Base-by-base conservation (phyloP, 2,888 invertebrate species). In the Sclerodermus sp. region DNA sequence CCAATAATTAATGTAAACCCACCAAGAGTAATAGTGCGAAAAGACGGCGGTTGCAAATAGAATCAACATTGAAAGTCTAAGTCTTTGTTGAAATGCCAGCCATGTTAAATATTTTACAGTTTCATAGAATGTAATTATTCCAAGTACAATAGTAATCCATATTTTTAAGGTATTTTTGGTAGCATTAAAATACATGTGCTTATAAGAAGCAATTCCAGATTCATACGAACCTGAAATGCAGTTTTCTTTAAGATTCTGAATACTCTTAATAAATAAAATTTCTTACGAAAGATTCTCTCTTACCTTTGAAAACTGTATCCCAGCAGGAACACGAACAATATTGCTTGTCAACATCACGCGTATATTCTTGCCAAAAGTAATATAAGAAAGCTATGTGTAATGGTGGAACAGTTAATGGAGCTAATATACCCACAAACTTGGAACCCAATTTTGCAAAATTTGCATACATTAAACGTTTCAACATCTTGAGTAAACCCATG, bases 281-380 rank as follows among this genome's bases (percentile, higher is more conserved):
- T n/a, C 10, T 39, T 15, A 9, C 15, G 39, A 45, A 15, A 31
- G 12, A 29, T 37, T 37, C 44, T 64, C 74, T n/a, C n/a, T n/a
- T n/a, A 85, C 86, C 88, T 82, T 88, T 88, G 68, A 88, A 88
- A 6, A 89, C 84, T 0, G 88, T 89, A 68, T 89, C 89, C 87
- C 89, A 89, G 71, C 89, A 89, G 10, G 86, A 85, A 74, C 88
- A 88, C 13, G 85, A 83, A 68, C 89, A 89, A 60, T 82, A 84
- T 49, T 81, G 80, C 59, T 80, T 82, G 69, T 88, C 86, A 41
- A 89, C 85, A 54, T 81, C 82, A 16, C 85, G 82, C 36, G 87
- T 83, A 74, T 85, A 86, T 64, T 86, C 84, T 66, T 84, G 82
- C 88, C 88, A 89, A 66, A 87, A 84, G 68, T 84, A 82, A 76